phyloP scores from a whole-genome alignment of 2,888 invertebrate genomes.

The Psylliodes chrysocephalus region DNA sequence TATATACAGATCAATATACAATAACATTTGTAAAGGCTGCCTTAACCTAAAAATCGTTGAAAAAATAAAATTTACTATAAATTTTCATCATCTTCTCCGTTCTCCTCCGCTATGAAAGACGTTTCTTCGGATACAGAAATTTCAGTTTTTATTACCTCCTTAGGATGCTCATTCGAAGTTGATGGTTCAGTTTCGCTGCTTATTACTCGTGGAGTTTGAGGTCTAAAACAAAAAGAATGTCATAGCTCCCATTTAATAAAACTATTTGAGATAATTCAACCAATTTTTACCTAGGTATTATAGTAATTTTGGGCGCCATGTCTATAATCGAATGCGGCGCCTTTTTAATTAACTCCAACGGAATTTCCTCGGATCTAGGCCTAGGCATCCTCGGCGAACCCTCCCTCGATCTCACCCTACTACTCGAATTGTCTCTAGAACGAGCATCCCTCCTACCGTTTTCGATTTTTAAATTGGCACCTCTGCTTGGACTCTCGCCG shows the following conservation, averaged over 20 bases:
- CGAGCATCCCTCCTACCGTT: conserved; percentile 43
- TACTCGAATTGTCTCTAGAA: conserved; percentile 50
- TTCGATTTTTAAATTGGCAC: conserved; percentile 48
- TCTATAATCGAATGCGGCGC: conserved; percentile 66
- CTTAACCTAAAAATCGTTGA: conserved; percentile 15
- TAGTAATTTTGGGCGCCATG: conserved; percentile 60
- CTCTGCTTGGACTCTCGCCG: conserved; percentile 55
- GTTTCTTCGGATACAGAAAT: conserved; percentile 74
- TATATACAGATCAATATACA: conserved; percentile 30
- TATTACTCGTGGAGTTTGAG: conserved; percentile 67
- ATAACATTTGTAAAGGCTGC: conserved; percentile 9
- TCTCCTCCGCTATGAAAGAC: conserved; percentile 76
- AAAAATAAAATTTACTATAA: conserved; percentile 15
- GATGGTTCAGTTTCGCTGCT: conserved; percentile 44
- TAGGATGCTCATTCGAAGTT: conserved; percentile 37
- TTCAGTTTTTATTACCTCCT: conserved; percentile 41
- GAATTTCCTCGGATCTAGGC: conserved; percentile 83
- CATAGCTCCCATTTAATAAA: too few species aligned
- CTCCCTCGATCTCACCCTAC: conserved; percentile 71
- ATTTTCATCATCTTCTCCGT: conserved; percentile 56
- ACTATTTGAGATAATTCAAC: too few species aligned
- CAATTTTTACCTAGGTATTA: conserved; percentile 63
- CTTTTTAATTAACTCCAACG: conserved; percentile 79
- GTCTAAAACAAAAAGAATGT: conserved; percentile 44
- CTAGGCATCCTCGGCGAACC: conserved; percentile 78